Base-by-base conservation (phyloP, 2,113 vertebrate genomes). In the Labeo rohita region DNA sequence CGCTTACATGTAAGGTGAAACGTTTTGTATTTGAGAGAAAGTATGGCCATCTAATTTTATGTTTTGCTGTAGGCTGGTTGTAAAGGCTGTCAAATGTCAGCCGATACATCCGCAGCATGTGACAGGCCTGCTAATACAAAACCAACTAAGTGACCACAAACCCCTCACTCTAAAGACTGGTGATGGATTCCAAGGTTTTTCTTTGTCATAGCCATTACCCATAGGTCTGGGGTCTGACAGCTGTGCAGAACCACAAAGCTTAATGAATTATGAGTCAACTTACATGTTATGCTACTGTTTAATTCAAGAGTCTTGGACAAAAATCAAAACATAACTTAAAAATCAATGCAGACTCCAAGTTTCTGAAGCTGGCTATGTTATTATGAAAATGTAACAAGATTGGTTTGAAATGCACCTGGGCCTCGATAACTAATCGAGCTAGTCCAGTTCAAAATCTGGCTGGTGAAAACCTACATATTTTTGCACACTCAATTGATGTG, bases 91-190 rank as follows among this genome's bases (percentile, higher is more conserved):
- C 90, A 91, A 86, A 87, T 92, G 88, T 87, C 93, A 95, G 92
- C 91, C 92, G 90, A 89, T 95, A 92, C 89, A 93, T 94, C 91
- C 94, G 85, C 75, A 86, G 77, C 61, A 70, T 90, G 85, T 92
- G 92, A 91, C 93, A 95, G 92, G 88, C 90, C 92, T 90, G 93
- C 93, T 93, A 94, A 93, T 89, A 90, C 89, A 93, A 91, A 92
- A 91, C 90, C 89, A 92, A 93, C 91, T 91, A 73, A 84, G 92
- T 87, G 80, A 93, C 93, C 86, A 74, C 89, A 91, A 45, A 81
- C 90, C 90, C 90, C 84, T 52, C 28, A 89, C 92, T 88, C 89
- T 87, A 91, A 28, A 90, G 89, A 91, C 89, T 90, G 89, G 93
- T 93, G 89, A 91, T 89, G 90, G 89, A 86, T 91, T 86, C 59